A percentile compares a stretch with the other conserved stretches of the same genome.
phyloP scores from a whole-genome alignment of 1,140 invertebrate genomes.

The Drosophila bocqueti region DNA sequence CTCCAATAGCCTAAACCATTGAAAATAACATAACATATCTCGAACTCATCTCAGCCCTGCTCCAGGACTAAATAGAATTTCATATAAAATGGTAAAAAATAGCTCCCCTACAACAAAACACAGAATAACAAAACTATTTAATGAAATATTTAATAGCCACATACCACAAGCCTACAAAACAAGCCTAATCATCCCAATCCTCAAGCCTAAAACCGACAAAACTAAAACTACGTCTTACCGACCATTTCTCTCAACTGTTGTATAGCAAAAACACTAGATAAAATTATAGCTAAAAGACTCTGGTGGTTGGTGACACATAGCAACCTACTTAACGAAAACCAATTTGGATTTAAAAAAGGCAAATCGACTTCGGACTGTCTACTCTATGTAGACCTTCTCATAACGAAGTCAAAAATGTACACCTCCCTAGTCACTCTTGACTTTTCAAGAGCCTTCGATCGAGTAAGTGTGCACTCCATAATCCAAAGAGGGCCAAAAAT shows the following conservation, averaged over 20 bases:
- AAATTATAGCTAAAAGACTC: constrained; percentile 1
- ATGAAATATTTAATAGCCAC: constrained; percentile 15
- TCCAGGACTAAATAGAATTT: constrained; percentile 8
- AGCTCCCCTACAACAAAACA: constrained; percentile 1
- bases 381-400: constrained; percentile 8
- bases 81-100: constrained; percentile 12
- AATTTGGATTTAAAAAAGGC: constrained; percentile 5
- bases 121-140: constrained; percentile 3
- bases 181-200: constrained; percentile 4
- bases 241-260: constrained; percentile 4
- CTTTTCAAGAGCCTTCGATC: no score
- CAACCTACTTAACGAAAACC: constrained; percentile 3
- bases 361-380: constrained; percentile 1
- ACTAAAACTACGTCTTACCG: background rate
- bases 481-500: no score
- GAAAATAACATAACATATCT: background rate
- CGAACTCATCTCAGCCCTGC: background rate
- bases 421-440: no score
- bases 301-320: constrained; percentile 15
- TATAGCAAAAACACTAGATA: constrained; percentile 8
- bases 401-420: no score
- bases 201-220: background rate
- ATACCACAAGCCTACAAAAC: constrained; percentile 1
- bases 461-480: constrained; percentile 18
- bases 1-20: background rate